Evolutionary conservation across 1,140 invertebrate species (phyloP), one percentile per base, ranked within the genome.

Genomic region (Myzus persicae): DNA sequence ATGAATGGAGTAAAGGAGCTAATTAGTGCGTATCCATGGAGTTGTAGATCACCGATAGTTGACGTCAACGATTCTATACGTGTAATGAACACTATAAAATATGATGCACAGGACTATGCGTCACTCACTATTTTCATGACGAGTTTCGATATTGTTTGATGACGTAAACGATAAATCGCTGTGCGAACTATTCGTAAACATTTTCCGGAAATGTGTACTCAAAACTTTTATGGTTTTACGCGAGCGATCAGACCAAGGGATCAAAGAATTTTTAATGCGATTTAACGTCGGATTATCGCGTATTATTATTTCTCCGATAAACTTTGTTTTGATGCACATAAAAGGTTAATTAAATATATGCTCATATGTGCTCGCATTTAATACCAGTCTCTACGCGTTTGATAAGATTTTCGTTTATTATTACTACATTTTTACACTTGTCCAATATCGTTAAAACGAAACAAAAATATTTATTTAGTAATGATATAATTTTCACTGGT

Each of bases 281-380:
- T 85, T 88, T 48, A 88, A 48, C 18, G n/a, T n/a, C n/a, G 20
- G 42, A 48, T 88, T 88, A 88, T 48, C 48, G 18, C 31, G 84
- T 87, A 40, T 46, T 46, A 87, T 44, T 46, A 87, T 85, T 85
- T 11, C 18, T 88, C 0, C 38, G 42, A 44, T 44, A 44, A 85
- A 85, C 31, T 48, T 48, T 22, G 26, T 88, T 88, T 48, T 48
- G 20, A n/a, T 8, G 44, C 36, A n/a, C 44, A 48, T 48, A 48
- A 88, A 88, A 88, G 44, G 85, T 88, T 88, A 88, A 88, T 88
- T 88, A 88, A 48, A 88, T 88, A 48, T 48, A 18, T 88, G 85
- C 44, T 31, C n/a, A 36, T 82, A 40, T 24, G 36, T 40, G 38
- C 5, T 9, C 22, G 31, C 5, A 36, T n/a, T 36, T 87, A 36